Evolutionary conservation across 1,140 invertebrate species (phyloP).

Genomic region (Propsilocerus akamusi): DNA sequence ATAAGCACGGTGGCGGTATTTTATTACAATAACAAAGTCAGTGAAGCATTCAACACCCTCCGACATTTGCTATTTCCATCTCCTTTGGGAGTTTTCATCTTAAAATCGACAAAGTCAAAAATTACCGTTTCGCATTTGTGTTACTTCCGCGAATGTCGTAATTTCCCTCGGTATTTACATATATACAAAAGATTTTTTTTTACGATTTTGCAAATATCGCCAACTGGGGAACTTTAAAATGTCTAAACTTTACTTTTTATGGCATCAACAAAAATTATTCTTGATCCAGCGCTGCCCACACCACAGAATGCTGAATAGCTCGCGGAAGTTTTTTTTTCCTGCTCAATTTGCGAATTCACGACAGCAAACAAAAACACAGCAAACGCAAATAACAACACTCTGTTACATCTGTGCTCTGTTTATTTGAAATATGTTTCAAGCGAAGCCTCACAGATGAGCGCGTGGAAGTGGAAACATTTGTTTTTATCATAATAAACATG

Average conservation of each 20-base stretch:
- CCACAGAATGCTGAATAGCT: neutral
- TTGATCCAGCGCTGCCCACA: neutral
- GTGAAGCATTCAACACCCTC: neutral
- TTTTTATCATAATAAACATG: slow-evolving; percentile 1
- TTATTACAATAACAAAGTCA: neutral
- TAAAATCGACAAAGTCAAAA: neutral
- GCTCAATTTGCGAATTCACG: neutral
- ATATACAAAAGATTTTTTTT: neutral
- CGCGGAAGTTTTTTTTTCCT: neutral
- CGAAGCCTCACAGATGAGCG: neutral
- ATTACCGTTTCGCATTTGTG: neutral
- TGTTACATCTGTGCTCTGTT: neutral
- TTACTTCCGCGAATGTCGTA: neutral
- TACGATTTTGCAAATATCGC: neutral
- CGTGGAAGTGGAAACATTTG: neutral
- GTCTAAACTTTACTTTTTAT: neutral
- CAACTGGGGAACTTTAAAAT: neutral
- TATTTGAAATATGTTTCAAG: neutral
- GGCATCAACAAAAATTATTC: neutral
- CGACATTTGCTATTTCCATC: neutral
- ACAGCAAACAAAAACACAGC: neutral
- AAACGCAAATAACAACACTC: no score
- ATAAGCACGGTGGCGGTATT: neutral
- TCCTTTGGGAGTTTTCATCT: neutral
- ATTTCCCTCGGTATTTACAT: neutral